phyloP scores from a whole-genome alignment of 1,140 invertebrate genomes.

The Wasmannia auropunctata region DNA sequence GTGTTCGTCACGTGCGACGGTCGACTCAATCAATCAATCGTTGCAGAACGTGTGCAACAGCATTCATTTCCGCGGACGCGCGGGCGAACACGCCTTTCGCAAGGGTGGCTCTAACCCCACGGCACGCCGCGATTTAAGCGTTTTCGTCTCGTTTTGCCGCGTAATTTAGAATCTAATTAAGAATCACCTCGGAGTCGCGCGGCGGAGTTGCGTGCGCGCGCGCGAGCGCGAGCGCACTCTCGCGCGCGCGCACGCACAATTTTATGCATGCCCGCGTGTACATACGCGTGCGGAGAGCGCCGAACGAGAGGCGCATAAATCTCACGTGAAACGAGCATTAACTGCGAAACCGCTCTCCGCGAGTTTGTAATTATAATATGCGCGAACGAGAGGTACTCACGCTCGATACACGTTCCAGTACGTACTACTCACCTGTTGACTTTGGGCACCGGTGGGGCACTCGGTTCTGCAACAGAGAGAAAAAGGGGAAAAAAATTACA shows the following conservation, averaged over 20 bases:
- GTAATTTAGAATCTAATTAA: conserved; percentile 69
- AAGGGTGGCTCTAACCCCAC: neutral
- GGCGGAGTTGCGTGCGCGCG: neutral
- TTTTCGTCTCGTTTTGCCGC: conserved; percentile 45
- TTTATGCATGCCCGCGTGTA: conserved; percentile 22
- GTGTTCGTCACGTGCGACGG: conserved; percentile 15
- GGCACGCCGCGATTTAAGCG: conserved; percentile 31
- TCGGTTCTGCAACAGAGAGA: conserved; percentile 74
- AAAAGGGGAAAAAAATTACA: conserved; percentile 61
- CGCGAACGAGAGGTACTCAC: conserved; percentile 18
- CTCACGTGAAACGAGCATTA: conserved; percentile 70
- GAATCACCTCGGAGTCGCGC: conserved; percentile 38
- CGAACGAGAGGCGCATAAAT: conserved; percentile 65
- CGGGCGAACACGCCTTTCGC: conserved; percentile 10
- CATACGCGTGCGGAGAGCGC: neutral
- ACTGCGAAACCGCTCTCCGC: conserved; percentile 63
- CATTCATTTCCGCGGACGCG: conserved; percentile 13
- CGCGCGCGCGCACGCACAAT: neutral
- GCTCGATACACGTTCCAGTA: conserved; percentile 31
- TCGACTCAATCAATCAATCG: conserved; percentile 36
- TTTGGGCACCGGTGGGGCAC: conserved; percentile 62
- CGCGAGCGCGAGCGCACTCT: neutral
- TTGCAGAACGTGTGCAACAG: neutral
- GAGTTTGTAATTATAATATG: conserved; percentile 58
- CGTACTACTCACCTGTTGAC: conserved; percentile 80